phyloP scores from a whole-genome alignment of 1,140 invertebrate species.

The Meloidogyne hapla region DNA sequence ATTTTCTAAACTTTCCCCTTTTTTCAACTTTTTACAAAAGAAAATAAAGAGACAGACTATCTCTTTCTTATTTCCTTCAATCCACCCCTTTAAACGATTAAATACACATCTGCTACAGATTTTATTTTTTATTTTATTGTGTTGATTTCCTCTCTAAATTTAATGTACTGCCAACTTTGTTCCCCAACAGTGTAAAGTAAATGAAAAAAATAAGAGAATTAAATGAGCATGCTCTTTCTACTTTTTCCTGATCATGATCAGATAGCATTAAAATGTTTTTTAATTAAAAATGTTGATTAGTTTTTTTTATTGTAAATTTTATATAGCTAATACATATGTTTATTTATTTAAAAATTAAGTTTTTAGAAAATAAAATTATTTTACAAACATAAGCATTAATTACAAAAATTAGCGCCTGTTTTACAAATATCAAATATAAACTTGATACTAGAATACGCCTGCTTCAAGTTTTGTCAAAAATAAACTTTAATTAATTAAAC shows the following conservation, averaged over 20 bases:
- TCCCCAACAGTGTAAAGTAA: background rate
- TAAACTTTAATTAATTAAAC: too few species aligned
- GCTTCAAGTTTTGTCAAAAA: background rate
- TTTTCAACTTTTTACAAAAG: background rate
- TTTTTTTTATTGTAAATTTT: background rate
- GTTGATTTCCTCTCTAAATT: constrained; percentile 1
- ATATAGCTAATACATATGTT: too few species aligned
- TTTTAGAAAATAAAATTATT: too few species aligned
- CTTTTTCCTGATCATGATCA: constrained; percentile 2
- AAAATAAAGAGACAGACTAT: background rate
- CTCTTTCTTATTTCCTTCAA: background rate
- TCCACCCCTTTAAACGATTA: background rate
- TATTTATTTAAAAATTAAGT: too few species aligned
- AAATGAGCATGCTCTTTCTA: background rate
- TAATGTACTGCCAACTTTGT: background rate
- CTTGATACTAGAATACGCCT: background rate
- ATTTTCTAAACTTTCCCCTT: background rate
- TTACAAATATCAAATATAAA: too few species aligned
- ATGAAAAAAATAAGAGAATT: background rate
- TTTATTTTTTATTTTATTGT: background rate
- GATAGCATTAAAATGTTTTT: background rate
- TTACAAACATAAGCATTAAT: too few species aligned
- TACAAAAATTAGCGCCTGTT: background rate
- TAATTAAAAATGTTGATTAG: background rate
- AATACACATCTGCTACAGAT: background rate